Percentiles rank a stretch among this genome's conserved stretches.
phyloP scores from a whole-genome alignment of 2,888 invertebrate genomes.

The Cephalotes varians region DNA sequence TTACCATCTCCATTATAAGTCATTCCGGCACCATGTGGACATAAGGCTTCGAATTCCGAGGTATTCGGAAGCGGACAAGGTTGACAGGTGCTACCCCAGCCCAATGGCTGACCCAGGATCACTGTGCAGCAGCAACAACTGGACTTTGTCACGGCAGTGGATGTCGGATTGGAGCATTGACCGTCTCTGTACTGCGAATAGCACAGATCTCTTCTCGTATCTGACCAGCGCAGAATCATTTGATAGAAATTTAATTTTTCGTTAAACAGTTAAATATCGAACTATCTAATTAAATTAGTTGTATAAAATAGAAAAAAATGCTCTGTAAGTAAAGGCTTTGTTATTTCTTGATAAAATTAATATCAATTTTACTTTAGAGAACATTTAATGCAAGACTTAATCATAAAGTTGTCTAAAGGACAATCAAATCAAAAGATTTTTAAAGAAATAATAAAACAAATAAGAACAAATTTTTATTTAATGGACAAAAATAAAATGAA shows the following conservation, averaged over 20 bases:
- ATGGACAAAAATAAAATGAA: too few species aligned
- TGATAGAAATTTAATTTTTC: constrained; percentile 30
- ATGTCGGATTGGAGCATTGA: constrained; percentile 92
- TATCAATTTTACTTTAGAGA: neutral
- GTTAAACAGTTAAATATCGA: constrained; percentile 61
- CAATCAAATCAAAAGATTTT: neutral
- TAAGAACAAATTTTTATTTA: neutral
- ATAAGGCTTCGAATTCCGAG: constrained; percentile 90
- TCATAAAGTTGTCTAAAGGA: neutral
- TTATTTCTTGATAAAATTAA: neutral
- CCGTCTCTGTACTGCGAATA: constrained; percentile 93
- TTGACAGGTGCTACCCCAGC: constrained; percentile 94
- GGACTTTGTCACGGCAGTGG: constrained; percentile 93
- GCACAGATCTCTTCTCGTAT: constrained; percentile 93
- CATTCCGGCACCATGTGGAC: constrained; percentile 92
- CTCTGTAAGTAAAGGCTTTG: neutral
- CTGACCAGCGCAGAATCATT: constrained; percentile 85
- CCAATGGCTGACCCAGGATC: constrained; percentile 89
- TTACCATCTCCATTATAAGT: constrained; percentile 92
- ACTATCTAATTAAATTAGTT: neutral
- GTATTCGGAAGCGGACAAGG: constrained; percentile 91
- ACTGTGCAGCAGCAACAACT: constrained; percentile 94
- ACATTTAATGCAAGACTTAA: neutral
- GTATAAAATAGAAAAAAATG: neutral
- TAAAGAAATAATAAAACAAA: neutral